Evolutionary conservation across 1,140 invertebrate species (phyloP).

Genomic region (Anastatus disparis): DNA sequence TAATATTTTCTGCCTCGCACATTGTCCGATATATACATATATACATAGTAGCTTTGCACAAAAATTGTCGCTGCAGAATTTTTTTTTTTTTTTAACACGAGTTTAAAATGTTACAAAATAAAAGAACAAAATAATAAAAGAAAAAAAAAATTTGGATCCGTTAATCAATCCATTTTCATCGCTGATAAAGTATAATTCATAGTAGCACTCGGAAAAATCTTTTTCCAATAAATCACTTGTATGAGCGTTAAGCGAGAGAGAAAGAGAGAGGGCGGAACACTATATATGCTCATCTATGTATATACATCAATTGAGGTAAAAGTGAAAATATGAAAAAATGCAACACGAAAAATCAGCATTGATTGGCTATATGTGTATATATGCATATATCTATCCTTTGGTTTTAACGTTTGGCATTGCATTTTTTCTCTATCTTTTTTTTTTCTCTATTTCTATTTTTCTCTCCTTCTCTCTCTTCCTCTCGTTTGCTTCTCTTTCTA

Average conservation of each 20-base stretch:
- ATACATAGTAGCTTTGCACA: not conserved
- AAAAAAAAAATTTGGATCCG: too few species aligned
- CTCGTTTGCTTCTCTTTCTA: not conserved
- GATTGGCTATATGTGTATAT: too few species aligned
- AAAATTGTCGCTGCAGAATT: not conserved
- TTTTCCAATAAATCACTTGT: slow-evolving; percentile 39
- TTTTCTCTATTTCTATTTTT: too few species aligned
- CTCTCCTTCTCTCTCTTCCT: not conserved
- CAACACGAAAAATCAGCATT: slow-evolving; percentile 41
- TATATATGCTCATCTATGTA: not conserved
- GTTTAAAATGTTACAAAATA: too few species aligned
- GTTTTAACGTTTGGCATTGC: too few species aligned
- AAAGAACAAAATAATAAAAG: too few species aligned
- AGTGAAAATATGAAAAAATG: slow-evolving; percentile 44
- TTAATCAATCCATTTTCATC: slow-evolving; percentile 37
- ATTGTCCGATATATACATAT: too few species aligned
- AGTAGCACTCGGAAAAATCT: slow-evolving; percentile 28
- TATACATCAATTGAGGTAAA: slow-evolving; percentile 37
- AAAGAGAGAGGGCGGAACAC: too few species aligned
- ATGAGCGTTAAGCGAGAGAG: too few species aligned
- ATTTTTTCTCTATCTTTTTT: too few species aligned
- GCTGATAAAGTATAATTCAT: slow-evolving; percentile 37
- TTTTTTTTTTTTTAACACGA: too few species aligned
- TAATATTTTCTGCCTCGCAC: slow-evolving; percentile 29
- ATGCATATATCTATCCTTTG: too few species aligned